Percentiles rank a stretch among this genome's conserved stretches.
phyloP scores from a whole-genome alignment of 2,797 vertebrate genomes.

The Rousettus madagascariensis region DNA sequence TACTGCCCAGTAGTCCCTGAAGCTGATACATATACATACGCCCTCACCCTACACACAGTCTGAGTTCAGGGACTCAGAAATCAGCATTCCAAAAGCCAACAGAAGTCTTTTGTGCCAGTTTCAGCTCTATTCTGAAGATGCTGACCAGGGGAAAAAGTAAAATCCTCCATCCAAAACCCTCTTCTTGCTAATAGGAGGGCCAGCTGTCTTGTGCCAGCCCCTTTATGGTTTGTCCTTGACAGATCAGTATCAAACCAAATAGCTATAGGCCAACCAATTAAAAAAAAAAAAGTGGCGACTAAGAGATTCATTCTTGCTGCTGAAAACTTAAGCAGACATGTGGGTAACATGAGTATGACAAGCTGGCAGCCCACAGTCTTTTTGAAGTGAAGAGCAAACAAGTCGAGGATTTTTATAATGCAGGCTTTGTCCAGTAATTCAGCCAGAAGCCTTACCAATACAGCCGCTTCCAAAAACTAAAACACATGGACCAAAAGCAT shows the following conservation, averaged over 20 bases:
- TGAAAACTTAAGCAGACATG: constrained; percentile 43
- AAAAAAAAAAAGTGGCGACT: constrained; percentile 19
- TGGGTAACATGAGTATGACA: constrained; percentile 54
- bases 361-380: constrained; percentile 56
- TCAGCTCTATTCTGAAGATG: constrained; percentile 26
- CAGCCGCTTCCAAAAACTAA: constrained; percentile 79
- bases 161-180: constrained; percentile 57
- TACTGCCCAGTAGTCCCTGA: background rate
- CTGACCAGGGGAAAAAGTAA: constrained; percentile 54
- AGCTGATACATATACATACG: background rate
- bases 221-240: constrained; percentile 66
- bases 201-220: constrained; percentile 38
- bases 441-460: constrained; percentile 66
- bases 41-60: background rate
- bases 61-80: background rate
- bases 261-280: constrained; percentile 16
- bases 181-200: constrained; percentile 37
- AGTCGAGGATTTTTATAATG: constrained; percentile 74
- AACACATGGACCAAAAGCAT: constrained; percentile 53
- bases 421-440: constrained; percentile 56
- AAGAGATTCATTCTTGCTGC: constrained; percentile 15
- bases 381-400: constrained; percentile 70
- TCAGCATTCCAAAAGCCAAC: background rate
- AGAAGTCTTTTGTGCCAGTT: background rate
- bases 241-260: constrained; percentile 61